Base-by-base conservation (phyloP, 2,797 vertebrate genomes). In the Alectoris magna region DNA sequence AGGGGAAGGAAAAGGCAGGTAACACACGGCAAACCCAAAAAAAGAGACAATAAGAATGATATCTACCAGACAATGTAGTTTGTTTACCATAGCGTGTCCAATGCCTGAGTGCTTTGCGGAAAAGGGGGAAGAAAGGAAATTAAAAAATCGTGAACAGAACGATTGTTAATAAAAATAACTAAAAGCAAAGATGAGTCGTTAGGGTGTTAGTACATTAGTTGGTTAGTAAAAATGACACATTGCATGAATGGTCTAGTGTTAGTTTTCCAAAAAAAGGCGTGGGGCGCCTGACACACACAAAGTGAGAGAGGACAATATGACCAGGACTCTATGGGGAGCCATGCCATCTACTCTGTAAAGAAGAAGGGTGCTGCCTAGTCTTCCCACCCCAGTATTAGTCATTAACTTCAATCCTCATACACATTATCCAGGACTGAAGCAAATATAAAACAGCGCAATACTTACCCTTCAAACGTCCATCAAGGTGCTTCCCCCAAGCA, bases 1-100 rank as follows among this genome's bases (percentile, higher is more conserved):
- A 86, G 56, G 94, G 90, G 84, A 18, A 95, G 97, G 96, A 95
- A 95, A 97, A 96, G 91, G 96, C 97, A 96, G 96, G 98, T 97
- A 98, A 97, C 97, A 97, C 98, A 99, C 99, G 98, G 99, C 99
- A 99, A 99, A 99, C 99, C 99, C 99, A 99, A 98, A 98, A 98
- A 96, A 98, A 98, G 98, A 98, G 98, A 98, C 98, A 98, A 98
- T 98, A 98, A 98, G 98, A 98, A 98, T 98, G 98, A 99, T 99
- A 99, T 99, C 98, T 99, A 99, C 99, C 99, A 99, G 97, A 99
- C 99, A 99, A 98, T 99, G 99, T 98, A 99, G 99, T 98, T 98
- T 99, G 99, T 99, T 99, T 98, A 99, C 98, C 99, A 99, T 98
- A 98, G 98, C 98, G 98, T 98, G 98, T 99, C 98, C 99, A 98